Evolutionary conservation across 2,113 vertebrate species (phyloP).

Genomic region (Xenopus borealis): DNA sequence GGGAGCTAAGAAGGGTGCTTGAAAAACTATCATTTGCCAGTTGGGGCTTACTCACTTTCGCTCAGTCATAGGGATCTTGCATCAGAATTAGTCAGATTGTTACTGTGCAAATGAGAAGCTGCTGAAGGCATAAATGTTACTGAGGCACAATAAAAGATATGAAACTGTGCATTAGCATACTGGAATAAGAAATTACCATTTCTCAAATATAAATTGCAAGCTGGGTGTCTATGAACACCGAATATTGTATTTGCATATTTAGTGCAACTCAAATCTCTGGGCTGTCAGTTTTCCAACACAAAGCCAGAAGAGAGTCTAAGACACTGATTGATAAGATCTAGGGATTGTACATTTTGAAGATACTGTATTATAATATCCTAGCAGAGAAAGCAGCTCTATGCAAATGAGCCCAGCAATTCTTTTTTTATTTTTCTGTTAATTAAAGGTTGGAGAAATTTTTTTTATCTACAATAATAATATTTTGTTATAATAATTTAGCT

Average conservation of each 20-base stretch:
- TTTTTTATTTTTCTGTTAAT: not conserved
- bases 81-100: constrained; percentile 41
- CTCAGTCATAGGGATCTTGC: constrained; percentile 31
- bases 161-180: constrained; percentile 36
- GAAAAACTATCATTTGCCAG: constrained; percentile 38
- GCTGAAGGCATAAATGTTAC: constrained; percentile 37
- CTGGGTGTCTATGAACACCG: constrained; percentile 28
- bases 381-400: not conserved
- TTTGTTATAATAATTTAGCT: too few species aligned
- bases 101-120: constrained; percentile 35
- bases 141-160: constrained; percentile 33
- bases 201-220: constrained; percentile 42
- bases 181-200: constrained; percentile 44
- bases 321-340: constrained; percentile 41
- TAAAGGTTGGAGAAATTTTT: not conserved
- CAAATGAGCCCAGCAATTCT: not conserved
- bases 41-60: constrained; percentile 31
- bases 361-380: not conserved
- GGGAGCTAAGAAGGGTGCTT: constrained; percentile 29
- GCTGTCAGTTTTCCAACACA: constrained; percentile 24
- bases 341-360: not conserved
- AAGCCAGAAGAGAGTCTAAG: constrained; percentile 25
- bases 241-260: constrained; percentile 41
- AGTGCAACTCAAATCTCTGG: constrained; percentile 24
- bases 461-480: not conserved